Evolutionary conservation across 2,797 vertebrate species (phyloP).

Genomic region (Hydrocynus forskahlii): DNA sequence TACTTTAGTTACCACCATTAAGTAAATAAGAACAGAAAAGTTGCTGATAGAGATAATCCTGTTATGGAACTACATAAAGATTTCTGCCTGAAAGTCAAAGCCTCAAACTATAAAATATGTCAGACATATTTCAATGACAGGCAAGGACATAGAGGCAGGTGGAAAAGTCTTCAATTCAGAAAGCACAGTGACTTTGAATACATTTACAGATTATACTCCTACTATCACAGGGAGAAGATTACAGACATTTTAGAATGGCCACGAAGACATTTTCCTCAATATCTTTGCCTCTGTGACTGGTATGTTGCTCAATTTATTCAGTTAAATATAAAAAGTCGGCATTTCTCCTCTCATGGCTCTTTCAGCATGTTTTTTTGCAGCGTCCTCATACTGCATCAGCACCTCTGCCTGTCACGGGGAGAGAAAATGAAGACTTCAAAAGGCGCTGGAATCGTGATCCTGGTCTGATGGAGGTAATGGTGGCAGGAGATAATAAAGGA

Average conservation of each 20-base stretch:
- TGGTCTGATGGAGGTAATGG: constrained; percentile 65
- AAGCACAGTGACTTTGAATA: constrained; percentile 6
- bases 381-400: constrained; percentile 3
- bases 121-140: not conserved
- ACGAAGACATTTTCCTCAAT: not conserved
- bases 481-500: constrained; percentile 18
- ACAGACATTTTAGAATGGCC: not conserved
- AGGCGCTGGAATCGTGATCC: constrained; percentile 55
- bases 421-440: constrained; percentile 64
- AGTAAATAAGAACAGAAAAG: not conserved
- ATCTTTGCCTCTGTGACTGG: not conserved
- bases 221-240: not conserved
- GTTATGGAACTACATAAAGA: not conserved
- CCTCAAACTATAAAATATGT: not conserved
- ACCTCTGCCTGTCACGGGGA: constrained; percentile 53
- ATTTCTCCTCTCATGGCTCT: not conserved
- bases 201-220: constrained; percentile 2
- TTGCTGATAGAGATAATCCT: not conserved
- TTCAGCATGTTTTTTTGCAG: not conserved
- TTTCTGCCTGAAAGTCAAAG: not conserved
- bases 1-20: not conserved
- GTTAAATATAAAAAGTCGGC: not conserved
- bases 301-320: not conserved
- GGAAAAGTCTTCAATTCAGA: not conserved
- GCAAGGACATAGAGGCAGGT: not conserved